Evolutionary conservation across 2,113 vertebrate species (phyloP).

Genomic region (Onychostoma macrolepis): DNA sequence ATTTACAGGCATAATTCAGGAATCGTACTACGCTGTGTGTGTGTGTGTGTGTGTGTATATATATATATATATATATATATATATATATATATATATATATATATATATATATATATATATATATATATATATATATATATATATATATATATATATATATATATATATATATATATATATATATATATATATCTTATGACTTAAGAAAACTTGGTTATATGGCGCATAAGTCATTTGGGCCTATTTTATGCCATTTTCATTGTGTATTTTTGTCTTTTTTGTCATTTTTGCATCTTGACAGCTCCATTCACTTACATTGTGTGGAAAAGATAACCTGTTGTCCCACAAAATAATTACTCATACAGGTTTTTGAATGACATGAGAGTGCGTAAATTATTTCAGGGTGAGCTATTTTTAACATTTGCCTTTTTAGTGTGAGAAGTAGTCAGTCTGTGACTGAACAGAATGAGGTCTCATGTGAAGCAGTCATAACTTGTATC

Average conservation of each 20-base stretch:
- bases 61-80: not conserved
- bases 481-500: constrained; percentile 18
- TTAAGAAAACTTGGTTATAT: not conserved
- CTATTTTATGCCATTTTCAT: not conserved
- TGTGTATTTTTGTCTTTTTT: not conserved
- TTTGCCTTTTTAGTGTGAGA: constrained; percentile 12
- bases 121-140: not conserved
- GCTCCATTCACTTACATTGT: not conserved
- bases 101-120: not conserved
- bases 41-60: too few species aligned
- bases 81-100: not conserved
- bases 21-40: not conserved
- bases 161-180: not conserved
- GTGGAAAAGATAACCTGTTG: not conserved
- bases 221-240: not conserved
- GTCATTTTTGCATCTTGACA: not conserved
- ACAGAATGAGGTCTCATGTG: constrained; percentile 35
- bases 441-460: constrained; percentile 17
- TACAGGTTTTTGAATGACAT: not conserved
- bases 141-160: not conserved
- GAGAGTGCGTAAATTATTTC: not conserved
- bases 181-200: not conserved
- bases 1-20: not conserved
- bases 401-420: not conserved
- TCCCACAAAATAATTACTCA: not conserved